A percentile compares a stretch with the other conserved stretches of the same genome.
phyloP scores from a whole-genome alignment of 1,140 invertebrate species.

The Papilio polyxenes region DNA sequence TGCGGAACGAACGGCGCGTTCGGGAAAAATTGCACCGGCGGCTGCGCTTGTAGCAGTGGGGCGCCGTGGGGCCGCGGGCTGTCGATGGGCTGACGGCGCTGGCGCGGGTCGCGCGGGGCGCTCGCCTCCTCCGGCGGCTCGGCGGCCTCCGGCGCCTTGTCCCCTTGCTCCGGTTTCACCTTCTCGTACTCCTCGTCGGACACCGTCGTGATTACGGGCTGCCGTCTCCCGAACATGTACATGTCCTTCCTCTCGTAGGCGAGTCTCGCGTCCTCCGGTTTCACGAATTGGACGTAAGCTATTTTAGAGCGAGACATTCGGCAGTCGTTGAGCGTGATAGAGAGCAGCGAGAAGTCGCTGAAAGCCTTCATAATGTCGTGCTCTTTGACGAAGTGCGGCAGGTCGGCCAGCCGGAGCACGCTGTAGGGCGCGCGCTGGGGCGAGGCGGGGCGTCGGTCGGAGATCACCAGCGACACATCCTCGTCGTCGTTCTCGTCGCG shows the following conservation, averaged over 20 bases:
- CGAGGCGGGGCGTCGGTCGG: constrained; percentile 52
- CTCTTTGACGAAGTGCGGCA: constrained; percentile 88
- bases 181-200: constrained; percentile 62
- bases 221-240: constrained; percentile 64
- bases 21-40: constrained; percentile 51
- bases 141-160: constrained; percentile 38
- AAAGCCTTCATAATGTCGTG: constrained; percentile 90
- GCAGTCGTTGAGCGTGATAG: constrained; percentile 84
- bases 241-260: constrained; percentile 80
- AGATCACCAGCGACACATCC: constrained; percentile 51
- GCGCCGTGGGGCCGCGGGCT: constrained; percentile 37
- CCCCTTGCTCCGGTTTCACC: constrained; percentile 57
- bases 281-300: constrained; percentile 88
- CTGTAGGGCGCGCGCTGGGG: constrained; percentile 50
- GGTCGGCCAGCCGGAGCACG: constrained; percentile 84
- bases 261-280: constrained; percentile 84
- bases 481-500: constrained; percentile 69
- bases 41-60: constrained; percentile 38
- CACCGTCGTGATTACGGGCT: constrained; percentile 54
- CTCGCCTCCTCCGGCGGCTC: constrained; percentile 43
- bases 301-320: constrained; percentile 81
- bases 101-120: constrained; percentile 65
- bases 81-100: constrained; percentile 57
- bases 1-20: constrained; percentile 51
- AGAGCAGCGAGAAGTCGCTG: constrained; percentile 85